A percentile compares a stretch with the other conserved stretches of the same genome.
Evolutionary conservation across 2,113 vertebrate species (phyloP).

Genomic region (Larimichthys polyactis): DNA sequence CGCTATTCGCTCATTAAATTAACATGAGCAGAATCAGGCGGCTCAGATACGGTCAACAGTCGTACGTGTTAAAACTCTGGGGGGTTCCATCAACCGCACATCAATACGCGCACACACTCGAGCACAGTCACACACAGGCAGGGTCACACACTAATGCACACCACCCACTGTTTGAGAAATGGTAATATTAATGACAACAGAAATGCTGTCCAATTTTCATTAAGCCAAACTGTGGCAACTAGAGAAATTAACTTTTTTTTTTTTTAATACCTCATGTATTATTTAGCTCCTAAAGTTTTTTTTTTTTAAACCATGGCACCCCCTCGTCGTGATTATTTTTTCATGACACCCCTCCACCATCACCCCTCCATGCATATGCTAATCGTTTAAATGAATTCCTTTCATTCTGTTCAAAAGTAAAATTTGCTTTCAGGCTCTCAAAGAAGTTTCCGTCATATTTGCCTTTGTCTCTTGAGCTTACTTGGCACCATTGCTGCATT

Average conservation of each 20-base stretch:
- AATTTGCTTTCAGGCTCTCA: background rate
- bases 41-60: slow-evolving; percentile 54
- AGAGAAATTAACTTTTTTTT: slow-evolving; percentile 4
- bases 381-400: background rate
- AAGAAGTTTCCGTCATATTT: background rate
- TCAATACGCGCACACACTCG: background rate
- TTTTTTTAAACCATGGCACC: no score
- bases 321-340: background rate
- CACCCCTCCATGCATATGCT: background rate
- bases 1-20: slow-evolving; percentile 66
- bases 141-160: slow-evolving; percentile 30
- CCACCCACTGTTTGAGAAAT: slow-evolving; percentile 42
- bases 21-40: slow-evolving; percentile 62
- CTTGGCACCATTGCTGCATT: background rate
- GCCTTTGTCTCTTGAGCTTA: background rate
- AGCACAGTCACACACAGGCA: background rate
- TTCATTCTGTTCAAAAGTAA: background rate
- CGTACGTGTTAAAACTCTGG: slow-evolving; percentile 31
- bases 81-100: slow-evolving; percentile 44
- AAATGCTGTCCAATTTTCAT: slow-evolving; percentile 44
- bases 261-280: background rate
- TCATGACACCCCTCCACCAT: background rate
- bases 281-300: background rate
- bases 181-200: slow-evolving; percentile 44
- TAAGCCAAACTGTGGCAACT: slow-evolving; percentile 31